A percentile compares a stretch with the other conserved stretches of the same genome.
Evolutionary conservation across 2,113 vertebrate genomes (phyloP).

Genomic region (Mesoclemmys tuberculata): DNA sequence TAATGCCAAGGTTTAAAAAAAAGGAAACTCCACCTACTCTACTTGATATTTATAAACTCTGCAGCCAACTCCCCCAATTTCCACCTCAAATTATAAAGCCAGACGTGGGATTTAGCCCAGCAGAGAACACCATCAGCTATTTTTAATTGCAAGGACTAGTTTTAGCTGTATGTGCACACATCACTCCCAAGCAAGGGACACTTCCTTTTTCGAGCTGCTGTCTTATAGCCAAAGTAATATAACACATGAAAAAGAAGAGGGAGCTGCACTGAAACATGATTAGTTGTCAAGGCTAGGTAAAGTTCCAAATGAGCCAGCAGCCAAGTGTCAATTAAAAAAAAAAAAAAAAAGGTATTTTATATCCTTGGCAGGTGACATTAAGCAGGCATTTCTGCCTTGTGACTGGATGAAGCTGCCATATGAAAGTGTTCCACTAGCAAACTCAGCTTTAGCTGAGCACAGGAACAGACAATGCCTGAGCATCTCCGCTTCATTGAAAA

Average conservation of each 20-base stretch:
- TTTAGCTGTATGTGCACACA: background rate
- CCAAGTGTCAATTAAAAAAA: no score
- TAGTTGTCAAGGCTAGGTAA: background rate
- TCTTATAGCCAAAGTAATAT: background rate
- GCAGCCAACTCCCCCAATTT: background rate
- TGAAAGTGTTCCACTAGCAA: background rate
- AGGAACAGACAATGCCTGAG: background rate
- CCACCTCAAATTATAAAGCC: background rate
- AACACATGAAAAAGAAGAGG: background rate
- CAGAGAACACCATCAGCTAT: background rate
- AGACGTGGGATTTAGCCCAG: background rate
- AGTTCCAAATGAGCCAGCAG: background rate
- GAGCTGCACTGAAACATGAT: background rate
- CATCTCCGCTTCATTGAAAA: background rate
- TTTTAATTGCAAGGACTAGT: background rate
- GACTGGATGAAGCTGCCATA: background rate
- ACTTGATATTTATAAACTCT: background rate
- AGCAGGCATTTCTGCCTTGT: background rate
- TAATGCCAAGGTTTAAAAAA: background rate
- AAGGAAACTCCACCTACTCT: background rate
- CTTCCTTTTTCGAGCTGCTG: background rate
- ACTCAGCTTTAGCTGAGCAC: background rate
- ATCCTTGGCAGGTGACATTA: background rate
- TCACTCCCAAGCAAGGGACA: background rate
- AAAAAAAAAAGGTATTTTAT: no score